These are phyloP conservation scores for Cabera pusaria DNA, from an alignment of 2,888 invertebrate species.

Conservation along the genomic window DNA sequence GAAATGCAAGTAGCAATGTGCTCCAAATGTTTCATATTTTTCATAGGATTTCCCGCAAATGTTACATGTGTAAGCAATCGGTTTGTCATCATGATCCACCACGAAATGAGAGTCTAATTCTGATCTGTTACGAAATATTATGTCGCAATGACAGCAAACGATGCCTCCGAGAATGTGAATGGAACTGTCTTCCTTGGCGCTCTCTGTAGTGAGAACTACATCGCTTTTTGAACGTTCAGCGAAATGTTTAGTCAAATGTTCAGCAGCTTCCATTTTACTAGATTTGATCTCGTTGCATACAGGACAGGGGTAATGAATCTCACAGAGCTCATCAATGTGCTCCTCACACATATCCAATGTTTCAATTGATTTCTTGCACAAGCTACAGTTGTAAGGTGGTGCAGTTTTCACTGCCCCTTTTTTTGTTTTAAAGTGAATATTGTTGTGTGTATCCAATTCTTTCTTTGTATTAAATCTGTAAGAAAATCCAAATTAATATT, in stretches of 20 bases:
- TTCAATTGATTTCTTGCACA: slow-evolving; percentile 51
- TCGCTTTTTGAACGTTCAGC: slow-evolving; percentile 42
- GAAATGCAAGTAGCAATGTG: slow-evolving; percentile 82
- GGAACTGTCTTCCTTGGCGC: slow-evolving; percentile 65
- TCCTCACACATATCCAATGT: slow-evolving; percentile 55
- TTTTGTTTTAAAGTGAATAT: slow-evolving; percentile 51
- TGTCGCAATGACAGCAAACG: slow-evolving; percentile 79
- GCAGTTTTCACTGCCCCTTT: slow-evolving; percentile 38
- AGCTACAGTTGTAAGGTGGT: slow-evolving; percentile 60
- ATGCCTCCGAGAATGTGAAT: slow-evolving; percentile 69
- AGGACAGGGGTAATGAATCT: slow-evolving; percentile 59
- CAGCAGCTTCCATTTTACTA: slow-evolving; percentile 45
- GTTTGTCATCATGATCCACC: slow-evolving; percentile 60
- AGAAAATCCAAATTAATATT: too few relatives aligned
- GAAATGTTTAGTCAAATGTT: slow-evolving; percentile 65
- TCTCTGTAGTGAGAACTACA: slow-evolving; percentile 20
- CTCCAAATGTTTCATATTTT: slow-evolving; percentile 77
- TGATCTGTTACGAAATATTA: slow-evolving; percentile 69
- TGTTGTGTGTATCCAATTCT: slow-evolving; percentile 60
- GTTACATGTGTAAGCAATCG: slow-evolving; percentile 78
- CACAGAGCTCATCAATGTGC: slow-evolving; percentile 62
- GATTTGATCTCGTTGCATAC: slow-evolving; percentile 57
- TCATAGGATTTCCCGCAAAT: slow-evolving; percentile 81
- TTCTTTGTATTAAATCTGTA: slow-evolving; percentile 62
- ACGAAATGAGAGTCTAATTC: slow-evolving; percentile 81